These are phyloP conservation scores for Danio albolineatus DNA, from an alignment of 2,797 vertebrate species.

Conservation along the genomic window DNA sequence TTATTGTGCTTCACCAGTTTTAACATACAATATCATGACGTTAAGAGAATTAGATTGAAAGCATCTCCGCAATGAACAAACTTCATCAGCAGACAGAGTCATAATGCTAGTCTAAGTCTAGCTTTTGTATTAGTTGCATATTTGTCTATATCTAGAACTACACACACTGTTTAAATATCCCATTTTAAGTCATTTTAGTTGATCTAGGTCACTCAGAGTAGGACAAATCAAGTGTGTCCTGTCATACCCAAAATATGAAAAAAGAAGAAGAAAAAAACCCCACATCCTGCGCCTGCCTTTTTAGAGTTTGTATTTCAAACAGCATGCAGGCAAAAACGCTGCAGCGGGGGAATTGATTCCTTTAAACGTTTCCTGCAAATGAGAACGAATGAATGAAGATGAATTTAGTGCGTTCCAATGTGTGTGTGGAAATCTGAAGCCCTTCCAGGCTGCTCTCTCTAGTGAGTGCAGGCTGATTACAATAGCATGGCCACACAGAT, in stretches of 20 bases:
- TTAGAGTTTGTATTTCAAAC: slow-evolving; percentile 28
- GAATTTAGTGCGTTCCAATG: slow-evolving; percentile 50
- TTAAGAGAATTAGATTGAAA: too few relatives aligned
- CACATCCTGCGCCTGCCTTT: not conserved
- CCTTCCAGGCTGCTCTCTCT: slow-evolving; percentile 62
- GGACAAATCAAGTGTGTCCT: slow-evolving; percentile 1
- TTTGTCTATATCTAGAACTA: not conserved
- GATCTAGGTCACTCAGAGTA: slow-evolving; percentile 19
- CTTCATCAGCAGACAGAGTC: too few relatives aligned
- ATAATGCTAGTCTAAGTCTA: too few relatives aligned
- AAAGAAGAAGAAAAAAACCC: too few relatives aligned
- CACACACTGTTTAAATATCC: not conserved
- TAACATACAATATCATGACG: too few relatives aligned
- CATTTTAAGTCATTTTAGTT: slow-evolving; percentile 12
- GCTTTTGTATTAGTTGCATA: too few relatives aligned
- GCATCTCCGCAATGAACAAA: too few relatives aligned
- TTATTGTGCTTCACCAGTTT: too few relatives aligned
- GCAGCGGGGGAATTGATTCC: slow-evolving; percentile 35
- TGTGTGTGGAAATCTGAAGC: slow-evolving; percentile 53
- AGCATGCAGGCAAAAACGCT: slow-evolving; percentile 21
- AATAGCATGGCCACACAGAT: slow-evolving; percentile 57
- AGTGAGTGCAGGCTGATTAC: slow-evolving; percentile 63
- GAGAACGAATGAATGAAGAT: slow-evolving; percentile 50
- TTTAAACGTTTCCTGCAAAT: slow-evolving; percentile 56
- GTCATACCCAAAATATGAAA: not conserved